phyloP scores from a whole-genome alignment of 2,797 vertebrate species.

The Sebastes flavidus region DNA sequence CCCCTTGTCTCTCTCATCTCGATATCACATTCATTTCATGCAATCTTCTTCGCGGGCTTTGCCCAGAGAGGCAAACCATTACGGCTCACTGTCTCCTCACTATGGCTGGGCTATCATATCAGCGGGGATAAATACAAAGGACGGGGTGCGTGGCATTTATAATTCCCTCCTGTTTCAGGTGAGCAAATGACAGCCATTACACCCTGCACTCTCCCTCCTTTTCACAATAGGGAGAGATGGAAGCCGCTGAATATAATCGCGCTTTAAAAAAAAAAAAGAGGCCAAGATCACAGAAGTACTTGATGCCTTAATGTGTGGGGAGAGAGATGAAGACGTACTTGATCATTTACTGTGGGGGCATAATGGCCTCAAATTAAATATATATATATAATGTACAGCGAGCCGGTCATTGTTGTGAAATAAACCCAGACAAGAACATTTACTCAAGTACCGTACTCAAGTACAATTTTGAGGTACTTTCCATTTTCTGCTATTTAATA shows the following conservation, averaged over 20 bases:
- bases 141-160: slow-evolving; percentile 63
- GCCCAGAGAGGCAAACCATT: slow-evolving; percentile 61
- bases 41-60: slow-evolving; percentile 66
- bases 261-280: slow-evolving; percentile 47
- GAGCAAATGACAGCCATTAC: slow-evolving; percentile 79
- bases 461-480: too few relatives aligned
- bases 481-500: too few relatives aligned
- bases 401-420: too few relatives aligned
- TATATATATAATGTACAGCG: background rate
- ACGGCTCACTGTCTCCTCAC: slow-evolving; percentile 58
- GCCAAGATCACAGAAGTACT: slow-evolving; percentile 59
- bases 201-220: slow-evolving; percentile 57
- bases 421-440: too few relatives aligned
- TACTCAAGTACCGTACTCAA: too few relatives aligned
- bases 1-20: slow-evolving; percentile 73
- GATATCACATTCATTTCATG: slow-evolving; percentile 77
- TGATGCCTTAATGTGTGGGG: slow-evolving; percentile 66
- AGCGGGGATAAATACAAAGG: slow-evolving; percentile 76
- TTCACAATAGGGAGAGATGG: slow-evolving; percentile 61
- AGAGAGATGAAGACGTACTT: slow-evolving; percentile 41
- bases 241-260: slow-evolving; percentile 65
- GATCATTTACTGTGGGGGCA: slow-evolving; percentile 43
- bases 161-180: slow-evolving; percentile 74
- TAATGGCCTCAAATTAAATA: slow-evolving; percentile 42
- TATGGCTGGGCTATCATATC: slow-evolving; percentile 67